Evolutionary conservation across 2,797 vertebrate genomes (phyloP).

Genomic region (Fistularia commersonii): DNA sequence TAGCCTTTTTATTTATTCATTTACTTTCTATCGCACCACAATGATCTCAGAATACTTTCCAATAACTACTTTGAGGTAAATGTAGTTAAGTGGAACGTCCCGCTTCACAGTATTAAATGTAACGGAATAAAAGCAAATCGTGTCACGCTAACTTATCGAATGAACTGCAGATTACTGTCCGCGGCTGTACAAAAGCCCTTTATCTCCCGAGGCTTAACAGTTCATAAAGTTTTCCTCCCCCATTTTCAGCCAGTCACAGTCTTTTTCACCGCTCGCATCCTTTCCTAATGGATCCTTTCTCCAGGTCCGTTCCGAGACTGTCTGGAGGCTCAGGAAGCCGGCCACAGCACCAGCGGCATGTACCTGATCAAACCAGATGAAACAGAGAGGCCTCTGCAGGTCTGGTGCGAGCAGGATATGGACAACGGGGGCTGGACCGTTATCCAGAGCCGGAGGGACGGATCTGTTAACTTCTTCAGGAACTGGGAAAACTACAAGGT

Average conservation of each 20-base stretch:
- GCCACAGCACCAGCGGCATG: slow-evolving; percentile 86
- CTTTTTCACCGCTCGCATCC: slow-evolving; percentile 6
- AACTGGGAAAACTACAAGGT: slow-evolving; percentile 99
- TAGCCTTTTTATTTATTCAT: no score
- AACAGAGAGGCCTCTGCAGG: slow-evolving; percentile 81
- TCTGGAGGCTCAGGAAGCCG: slow-evolving; percentile 87
- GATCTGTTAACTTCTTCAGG: slow-evolving; percentile 96
- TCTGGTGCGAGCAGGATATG: slow-evolving; percentile 94
- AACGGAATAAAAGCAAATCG: no score
- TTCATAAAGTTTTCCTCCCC: not conserved
- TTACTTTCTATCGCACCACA: no score
- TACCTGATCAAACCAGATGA: slow-evolving; percentile 89
- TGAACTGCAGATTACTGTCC: no score
- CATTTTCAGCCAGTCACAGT: not conserved
- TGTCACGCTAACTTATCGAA: no score
- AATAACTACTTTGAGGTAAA: no score
- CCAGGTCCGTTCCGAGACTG: slow-evolving; percentile 94
- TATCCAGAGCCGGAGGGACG: slow-evolving; percentile 91
- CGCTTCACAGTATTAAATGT: no score
- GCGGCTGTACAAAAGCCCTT: not conserved
- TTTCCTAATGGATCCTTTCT: slow-evolving; percentile 9
- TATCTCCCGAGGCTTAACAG: slow-evolving; percentile 1
- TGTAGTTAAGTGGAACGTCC: no score
- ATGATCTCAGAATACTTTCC: no score
- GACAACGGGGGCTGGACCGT: slow-evolving; percentile 96